Base-by-base conservation (phyloP, 1,140 invertebrate species). In the Triops longicaudatus region DNA sequence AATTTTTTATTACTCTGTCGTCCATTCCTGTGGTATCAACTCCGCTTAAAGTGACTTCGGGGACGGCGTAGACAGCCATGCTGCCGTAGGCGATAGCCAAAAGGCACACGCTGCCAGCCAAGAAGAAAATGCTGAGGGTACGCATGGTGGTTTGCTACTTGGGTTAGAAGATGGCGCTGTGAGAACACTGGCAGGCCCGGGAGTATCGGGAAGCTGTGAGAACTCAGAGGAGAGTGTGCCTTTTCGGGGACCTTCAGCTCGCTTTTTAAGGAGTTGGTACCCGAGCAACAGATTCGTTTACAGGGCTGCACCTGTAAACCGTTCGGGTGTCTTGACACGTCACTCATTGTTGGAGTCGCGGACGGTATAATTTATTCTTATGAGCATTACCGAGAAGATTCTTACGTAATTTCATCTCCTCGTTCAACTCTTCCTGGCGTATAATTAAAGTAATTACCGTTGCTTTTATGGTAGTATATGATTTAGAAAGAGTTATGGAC, bases 61-160 rank as follows among this genome's bases (percentile, higher is more conserved):
- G 50, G 50, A 63, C 0, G n/a, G 50, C 50, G n/a, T 63, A 63
- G 22, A 63, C 50, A 3, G 50, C 14, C 50, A 63, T 6, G 14
- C 50, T 63, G 22, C 50, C 50, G 22, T 63, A 63, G 17, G 17
- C 50, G 22, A 63, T 63, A 6, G 50, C 50, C 50, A 63, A 63
- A 63, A 63, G 50, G 50, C 50, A 63, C 14, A 22, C 50, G 50
- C 4, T 22, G 17, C 50, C 22, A 22, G 50, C 50, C 14, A 63
- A 63, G 50, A 63, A 63, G 50, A 63, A 63, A 63, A 63, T 63
- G 22, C 50, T 63, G 10, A 63, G 50, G 22, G 50, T 63, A 63
- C 50, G 50, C 50, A 63, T 63, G 14, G 14, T 63, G 50, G 5
- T 63, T 63, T 63, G 50, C 11, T 0, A 12, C 50, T 63, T 37